phyloP scores from a whole-genome alignment of 2,888 invertebrate species.

The Dyspetes luteomarginatus region DNA sequence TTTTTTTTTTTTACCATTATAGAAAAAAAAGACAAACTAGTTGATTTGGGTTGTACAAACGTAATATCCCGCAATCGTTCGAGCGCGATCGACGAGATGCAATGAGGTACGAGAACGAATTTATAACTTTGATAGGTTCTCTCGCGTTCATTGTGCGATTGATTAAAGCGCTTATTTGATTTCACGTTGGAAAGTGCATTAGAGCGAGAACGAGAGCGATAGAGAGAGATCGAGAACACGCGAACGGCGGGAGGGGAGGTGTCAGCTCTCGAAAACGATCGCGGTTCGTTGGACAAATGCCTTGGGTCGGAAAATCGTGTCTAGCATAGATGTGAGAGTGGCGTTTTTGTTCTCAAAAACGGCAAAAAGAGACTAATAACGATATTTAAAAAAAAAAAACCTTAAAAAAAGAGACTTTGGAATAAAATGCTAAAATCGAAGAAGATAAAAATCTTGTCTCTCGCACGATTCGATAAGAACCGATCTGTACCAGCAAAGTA shows the following conservation, averaged over 20 bases:
- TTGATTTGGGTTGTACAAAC: conserved; percentile 19
- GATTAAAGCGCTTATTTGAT: conserved; percentile 68
- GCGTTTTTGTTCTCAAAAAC: conserved; percentile 12
- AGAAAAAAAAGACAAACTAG: conserved; percentile 37
- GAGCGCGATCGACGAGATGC: conserved; percentile 40
- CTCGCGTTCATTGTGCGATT: conserved; percentile 61
- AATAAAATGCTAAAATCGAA: not conserved
- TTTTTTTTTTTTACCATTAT: conserved; percentile 9
- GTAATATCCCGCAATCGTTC: conserved; percentile 24
- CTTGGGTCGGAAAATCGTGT: conserved; percentile 33
- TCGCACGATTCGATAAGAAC: too few relatives aligned
- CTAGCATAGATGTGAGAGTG: not conserved
- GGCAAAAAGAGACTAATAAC: not conserved
- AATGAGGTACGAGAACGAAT: conserved; percentile 57
- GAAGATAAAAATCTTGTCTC: conserved; percentile 1
- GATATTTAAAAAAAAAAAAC: conserved; percentile 1
- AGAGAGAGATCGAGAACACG: not conserved
- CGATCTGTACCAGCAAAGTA: too few relatives aligned
- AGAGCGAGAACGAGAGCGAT: conserved; percentile 38
- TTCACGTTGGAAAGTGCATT: conserved; percentile 62
- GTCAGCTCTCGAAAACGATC: conserved; percentile 28
- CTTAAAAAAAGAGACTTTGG: not conserved
- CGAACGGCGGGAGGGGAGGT: conserved; percentile 4
- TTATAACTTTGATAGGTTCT: conserved; percentile 61
- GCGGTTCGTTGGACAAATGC: conserved; percentile 42